Evolutionary conservation across 2,797 vertebrate species (phyloP).

Genomic region (Neopelma chrysocephalum): DNA sequence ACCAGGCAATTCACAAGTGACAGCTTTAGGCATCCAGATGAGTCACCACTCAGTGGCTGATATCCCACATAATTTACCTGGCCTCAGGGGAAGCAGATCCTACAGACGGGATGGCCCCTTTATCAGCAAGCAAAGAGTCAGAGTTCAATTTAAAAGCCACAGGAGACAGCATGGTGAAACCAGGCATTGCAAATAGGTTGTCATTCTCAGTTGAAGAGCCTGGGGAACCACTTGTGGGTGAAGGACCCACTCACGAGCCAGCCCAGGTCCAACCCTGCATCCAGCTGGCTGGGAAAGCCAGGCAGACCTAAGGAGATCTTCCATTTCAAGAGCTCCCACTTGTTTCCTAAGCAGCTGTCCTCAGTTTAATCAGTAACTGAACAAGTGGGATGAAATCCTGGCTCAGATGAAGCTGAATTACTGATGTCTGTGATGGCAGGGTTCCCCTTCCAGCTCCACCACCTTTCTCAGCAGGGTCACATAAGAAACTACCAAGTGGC

Average conservation of each 20-base stretch:
- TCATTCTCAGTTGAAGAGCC: background rate
- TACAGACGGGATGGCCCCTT: background rate
- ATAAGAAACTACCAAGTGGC: background rate
- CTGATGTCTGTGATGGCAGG: background rate
- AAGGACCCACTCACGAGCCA: background rate
- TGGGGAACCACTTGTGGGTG: background rate
- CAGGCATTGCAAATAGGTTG: background rate
- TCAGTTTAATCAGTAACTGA: constrained; percentile 11
- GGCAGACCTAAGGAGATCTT: background rate
- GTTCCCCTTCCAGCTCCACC: background rate
- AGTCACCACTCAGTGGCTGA: background rate
- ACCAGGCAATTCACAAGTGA: background rate
- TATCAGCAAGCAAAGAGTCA: background rate
- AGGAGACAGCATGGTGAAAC: background rate
- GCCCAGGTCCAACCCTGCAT: background rate
- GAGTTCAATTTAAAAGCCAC: background rate
- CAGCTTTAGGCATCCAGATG: background rate
- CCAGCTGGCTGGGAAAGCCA: background rate
- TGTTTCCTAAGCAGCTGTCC: background rate
- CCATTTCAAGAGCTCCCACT: constrained; percentile 15
- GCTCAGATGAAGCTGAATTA: background rate
- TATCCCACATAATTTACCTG: background rate
- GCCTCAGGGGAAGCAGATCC: background rate
- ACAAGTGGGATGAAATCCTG: background rate
- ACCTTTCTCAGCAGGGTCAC: background rate